Conservation (phyloP, 2,113 vertebrate genomes). For the Rhinolophus ferrumequinum region DNA sequence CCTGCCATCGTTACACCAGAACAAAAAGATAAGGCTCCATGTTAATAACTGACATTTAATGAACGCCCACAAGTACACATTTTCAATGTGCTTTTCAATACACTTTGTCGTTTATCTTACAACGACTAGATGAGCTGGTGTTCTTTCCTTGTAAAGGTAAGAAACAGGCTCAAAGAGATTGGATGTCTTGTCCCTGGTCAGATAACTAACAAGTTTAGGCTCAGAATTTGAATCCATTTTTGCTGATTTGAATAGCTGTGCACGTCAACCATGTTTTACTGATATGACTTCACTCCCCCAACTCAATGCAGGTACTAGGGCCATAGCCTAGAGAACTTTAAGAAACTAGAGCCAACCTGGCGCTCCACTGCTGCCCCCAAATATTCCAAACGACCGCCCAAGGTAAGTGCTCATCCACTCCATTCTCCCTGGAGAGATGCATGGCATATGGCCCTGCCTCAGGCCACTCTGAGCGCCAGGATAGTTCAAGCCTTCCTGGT, state of each 20-base stretch:
- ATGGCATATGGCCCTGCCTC: accelerated
- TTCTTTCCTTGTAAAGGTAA: not conserved
- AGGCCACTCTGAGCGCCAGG: not conserved
- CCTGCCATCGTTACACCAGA: not conserved
- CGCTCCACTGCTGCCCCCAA: not conserved
- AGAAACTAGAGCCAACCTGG: not conserved
- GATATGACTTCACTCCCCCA: not conserved
- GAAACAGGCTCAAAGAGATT: not conserved
- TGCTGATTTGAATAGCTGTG: not conserved
- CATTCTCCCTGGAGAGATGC: not conserved
- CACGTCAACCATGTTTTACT: not conserved
- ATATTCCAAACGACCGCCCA: not conserved
- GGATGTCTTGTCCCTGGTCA: not conserved
- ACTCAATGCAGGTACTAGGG: too few relatives aligned
- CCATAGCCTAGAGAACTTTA: not conserved
- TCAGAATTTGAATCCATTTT: not conserved
- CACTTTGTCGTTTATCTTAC: not conserved
- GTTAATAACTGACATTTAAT: not conserved
- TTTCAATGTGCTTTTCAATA: not conserved
- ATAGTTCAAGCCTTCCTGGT: not conserved
- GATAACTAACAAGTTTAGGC: not conserved
- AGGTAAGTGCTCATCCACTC: not conserved
- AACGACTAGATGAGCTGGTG: not conserved
- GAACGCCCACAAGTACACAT: not conserved
- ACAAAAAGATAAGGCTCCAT: not conserved